These are phyloP conservation scores for Volucella inanis DNA, from an alignment of 2,888 invertebrate genomes.

Conservation along the genomic window DNA sequence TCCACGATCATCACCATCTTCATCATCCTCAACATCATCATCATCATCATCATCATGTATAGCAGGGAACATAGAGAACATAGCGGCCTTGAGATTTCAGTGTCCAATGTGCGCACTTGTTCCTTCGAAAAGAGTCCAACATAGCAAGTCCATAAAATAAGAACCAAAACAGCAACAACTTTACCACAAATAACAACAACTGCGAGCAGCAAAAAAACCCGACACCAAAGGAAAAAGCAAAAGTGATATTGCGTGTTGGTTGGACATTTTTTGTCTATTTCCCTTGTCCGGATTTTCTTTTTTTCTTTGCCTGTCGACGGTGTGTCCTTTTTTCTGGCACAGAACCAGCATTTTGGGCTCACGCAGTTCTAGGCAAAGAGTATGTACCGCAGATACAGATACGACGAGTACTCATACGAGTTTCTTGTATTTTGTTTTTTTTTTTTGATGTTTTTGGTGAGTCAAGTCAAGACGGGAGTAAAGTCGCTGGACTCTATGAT, in stretches of 20 bases:
- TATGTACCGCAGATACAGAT: neutral
- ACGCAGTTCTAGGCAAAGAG: slow-evolving; percentile 25
- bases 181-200: no score
- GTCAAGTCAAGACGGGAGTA: slow-evolving; percentile 36
- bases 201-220: neutral
- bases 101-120: slow-evolving; percentile 72
- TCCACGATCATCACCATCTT: slow-evolving; percentile 63
- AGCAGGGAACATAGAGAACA: slow-evolving; percentile 19
- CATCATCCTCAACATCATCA: neutral
- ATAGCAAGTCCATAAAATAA: slow-evolving; percentile 5
- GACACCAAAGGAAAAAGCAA: slow-evolving; percentile 62
- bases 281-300: slow-evolving; percentile 52
- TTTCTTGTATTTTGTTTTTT: neutral
- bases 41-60: slow-evolving; percentile 7
- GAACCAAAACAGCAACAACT: neutral
- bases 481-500: slow-evolving; percentile 58
- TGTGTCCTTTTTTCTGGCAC: slow-evolving; percentile 1
- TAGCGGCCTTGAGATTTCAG: slow-evolving; percentile 69
- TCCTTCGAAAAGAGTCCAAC: slow-evolving; percentile 57
- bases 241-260: slow-evolving; percentile 72
- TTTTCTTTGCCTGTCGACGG: slow-evolving; percentile 16
- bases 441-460: slow-evolving; percentile 38
- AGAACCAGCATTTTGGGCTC: slow-evolving; percentile 54
- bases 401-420: no score
- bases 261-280: slow-evolving; percentile 63